phyloP scores from a whole-genome alignment of 2,797 vertebrate genomes.

The Heterohyrax brucei region DNA sequence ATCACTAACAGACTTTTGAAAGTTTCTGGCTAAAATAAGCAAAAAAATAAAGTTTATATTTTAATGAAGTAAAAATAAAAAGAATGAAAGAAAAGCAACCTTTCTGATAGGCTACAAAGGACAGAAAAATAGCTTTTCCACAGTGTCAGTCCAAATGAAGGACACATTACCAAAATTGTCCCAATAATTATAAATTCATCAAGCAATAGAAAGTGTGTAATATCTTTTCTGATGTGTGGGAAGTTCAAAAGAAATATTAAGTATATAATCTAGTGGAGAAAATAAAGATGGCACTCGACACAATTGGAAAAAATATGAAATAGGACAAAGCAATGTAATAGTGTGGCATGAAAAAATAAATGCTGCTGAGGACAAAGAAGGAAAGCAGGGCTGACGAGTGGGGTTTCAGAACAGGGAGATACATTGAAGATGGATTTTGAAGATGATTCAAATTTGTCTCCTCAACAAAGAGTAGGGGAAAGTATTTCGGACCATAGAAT shows the following conservation, averaged over 20 bases:
- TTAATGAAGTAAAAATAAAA: constrained; percentile 22
- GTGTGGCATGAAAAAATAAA: neutral
- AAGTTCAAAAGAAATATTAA: neutral
- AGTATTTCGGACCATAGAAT: neutral
- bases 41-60: neutral
- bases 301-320: neutral
- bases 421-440: constrained; percentile 9
- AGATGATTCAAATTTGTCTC: neutral
- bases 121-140: neutral
- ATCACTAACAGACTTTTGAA: neutral
- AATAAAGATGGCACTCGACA: neutral
- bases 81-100: neutral
- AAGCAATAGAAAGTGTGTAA: neutral
- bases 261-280: neutral
- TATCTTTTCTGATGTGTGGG: neutral
- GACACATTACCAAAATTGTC: neutral
- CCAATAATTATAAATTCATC: neutral
- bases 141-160: constrained; percentile 34
- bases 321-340: neutral
- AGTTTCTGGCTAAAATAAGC: neutral
- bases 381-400: neutral
- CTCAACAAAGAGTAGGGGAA: neutral
- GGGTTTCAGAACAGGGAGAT: neutral
- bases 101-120: neutral
- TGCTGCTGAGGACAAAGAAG: neutral